Evolutionary conservation across 2,113 vertebrate species (phyloP), one percentile per base, ranked within the genome.

Genomic region (Datnioides undecimradiatus): DNA sequence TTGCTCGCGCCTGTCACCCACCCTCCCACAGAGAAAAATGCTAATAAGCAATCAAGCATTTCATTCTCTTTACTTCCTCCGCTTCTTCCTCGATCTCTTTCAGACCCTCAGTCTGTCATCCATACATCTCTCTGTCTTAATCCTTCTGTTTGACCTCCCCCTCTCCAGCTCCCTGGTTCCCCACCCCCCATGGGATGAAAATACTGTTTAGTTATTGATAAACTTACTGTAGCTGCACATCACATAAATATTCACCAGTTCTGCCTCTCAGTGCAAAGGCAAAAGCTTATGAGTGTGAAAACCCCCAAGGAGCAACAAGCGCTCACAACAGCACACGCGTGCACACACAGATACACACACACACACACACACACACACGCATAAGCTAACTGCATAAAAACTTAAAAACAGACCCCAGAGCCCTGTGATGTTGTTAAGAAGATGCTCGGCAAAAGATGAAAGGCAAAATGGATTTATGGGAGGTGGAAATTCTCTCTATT

Each of bases 161-260:
- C 8, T 49, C 55, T 52, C 38, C 19, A 10, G 12, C 60, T 33
- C 46, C 45, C 40, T 45, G 27, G 21, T 54, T 60, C n/a, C 41
- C 55, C 12, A 64, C 49, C 36, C 49, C 48, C 54, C 43, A 2
- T 29, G 79, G 64, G 63, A 75, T 78, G 29, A 67, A 85, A 82
- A 85, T 60, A 48, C 75, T 90, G 54, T 91, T 87, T 76, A 91
- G 78, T 88, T 88, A 86, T 87, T 90, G 89, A 91, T 91, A 87
- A 86, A 86, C 72, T 79, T 80, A 58, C 80, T 84, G 68, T 86
- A 71, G 86, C 45, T 81, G 78, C 73, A 84, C 75, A 86, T 83
- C 52, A 57, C 77, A 90, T 88, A 80, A 91, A 93, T 91, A 91
- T 92, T 87, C 82, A 90, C 63, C 17, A 82, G 67, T 60, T 82